Conservation (phyloP, 2,113 vertebrate species). For the Lepus europaeus region DNA sequence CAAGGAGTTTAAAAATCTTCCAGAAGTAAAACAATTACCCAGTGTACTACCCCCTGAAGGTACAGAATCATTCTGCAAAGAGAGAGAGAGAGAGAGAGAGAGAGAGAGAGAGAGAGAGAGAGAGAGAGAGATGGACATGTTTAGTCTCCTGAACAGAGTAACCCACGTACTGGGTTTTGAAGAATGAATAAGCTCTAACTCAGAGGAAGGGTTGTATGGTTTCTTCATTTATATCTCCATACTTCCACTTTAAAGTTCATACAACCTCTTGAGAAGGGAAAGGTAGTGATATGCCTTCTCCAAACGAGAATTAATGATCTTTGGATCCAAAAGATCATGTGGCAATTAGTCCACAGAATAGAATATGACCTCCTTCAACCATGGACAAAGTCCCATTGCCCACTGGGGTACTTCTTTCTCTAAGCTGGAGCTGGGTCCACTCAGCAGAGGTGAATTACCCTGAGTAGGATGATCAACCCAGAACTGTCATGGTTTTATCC, state of each 20-base stretch:
- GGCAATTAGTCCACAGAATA: neutral
- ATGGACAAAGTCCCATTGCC: neutral
- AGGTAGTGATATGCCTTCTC: neutral
- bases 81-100: neutral
- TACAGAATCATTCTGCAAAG: neutral
- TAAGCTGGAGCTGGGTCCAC: neutral
- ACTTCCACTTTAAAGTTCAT: neutral
- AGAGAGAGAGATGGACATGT: neutral
- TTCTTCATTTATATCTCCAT: neutral
- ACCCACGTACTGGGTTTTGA: neutral
- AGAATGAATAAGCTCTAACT: neutral
- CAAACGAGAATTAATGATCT: neutral
- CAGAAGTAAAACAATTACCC: neutral
- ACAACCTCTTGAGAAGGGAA: neutral
- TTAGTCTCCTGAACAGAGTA: neutral
- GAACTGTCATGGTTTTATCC: neutral
- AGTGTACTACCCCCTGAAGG: neutral
- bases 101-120: too few species aligned
- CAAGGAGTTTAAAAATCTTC: slow-evolving; percentile 41
- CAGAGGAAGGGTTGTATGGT: slow-evolving; percentile 2
- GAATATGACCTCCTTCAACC: neutral
- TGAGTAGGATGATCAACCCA: neutral
- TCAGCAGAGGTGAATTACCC: neutral
- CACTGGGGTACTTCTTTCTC: neutral
- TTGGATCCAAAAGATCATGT: neutral